Base-by-base conservation (phyloP, 2,113 vertebrate species). In the Pomatorhinus ruficollis region DNA sequence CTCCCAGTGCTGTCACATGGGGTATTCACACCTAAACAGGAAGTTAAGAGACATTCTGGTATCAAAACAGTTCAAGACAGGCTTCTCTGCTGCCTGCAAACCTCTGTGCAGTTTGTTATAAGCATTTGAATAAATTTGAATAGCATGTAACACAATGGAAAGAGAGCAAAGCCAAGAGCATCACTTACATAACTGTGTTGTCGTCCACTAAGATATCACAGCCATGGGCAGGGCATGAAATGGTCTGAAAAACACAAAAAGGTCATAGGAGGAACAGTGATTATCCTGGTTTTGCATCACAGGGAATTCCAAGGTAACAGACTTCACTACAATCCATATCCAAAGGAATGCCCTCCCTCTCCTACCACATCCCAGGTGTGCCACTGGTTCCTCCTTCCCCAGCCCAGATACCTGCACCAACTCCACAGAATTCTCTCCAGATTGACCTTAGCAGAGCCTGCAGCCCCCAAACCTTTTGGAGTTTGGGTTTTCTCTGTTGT, bases 201-300 rank as follows among this genome's bases (percentile, higher is more conserved):
- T 99, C 99, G 98, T 99, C 99, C 77, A 99, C 99, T 98, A 99
- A 98, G 98, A 99, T 99, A 98, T 99, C 99, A 98, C 99, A 99
- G 98, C 99, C 99, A 97, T 99, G 99, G 98, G 99, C 99, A 98
- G 99, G 99, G 97, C 99, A 99, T 74, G 99, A 99, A 98, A 99
- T 99, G 90, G 99, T 99, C 99, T 99, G 97, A 64, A 95, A 96
- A 90, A 71, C 45, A 92, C 8, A 95, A 45, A 93, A 45, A 37
- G 75, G 56, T 93, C 39, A 64, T 5, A 56, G 49, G 39, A 83
- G 20, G 27, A 93, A 66, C 64, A 56, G 40, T 10, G 53, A 33
- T 94, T 61, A 65, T 56, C 56, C 49, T 70, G 9, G 14, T 40
- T 84, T 70, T 56, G 25, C 60, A 83, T 24, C 83, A 83, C 59